Conservation (phyloP, 2,888 invertebrate genomes). For the Steinernema hermaphroditum region DNA sequence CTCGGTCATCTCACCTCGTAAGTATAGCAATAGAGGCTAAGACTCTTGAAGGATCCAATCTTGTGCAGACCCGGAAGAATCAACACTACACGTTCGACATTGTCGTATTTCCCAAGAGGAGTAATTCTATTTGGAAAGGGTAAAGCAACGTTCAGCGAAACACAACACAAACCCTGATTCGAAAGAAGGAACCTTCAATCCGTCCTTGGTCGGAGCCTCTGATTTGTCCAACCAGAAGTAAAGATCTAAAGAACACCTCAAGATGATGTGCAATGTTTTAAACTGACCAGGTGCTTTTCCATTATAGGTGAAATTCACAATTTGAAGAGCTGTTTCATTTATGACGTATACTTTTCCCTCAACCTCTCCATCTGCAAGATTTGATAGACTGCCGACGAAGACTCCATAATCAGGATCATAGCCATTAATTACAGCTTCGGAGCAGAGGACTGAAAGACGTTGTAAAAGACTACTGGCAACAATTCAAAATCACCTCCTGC, state of each 20-base stretch:
- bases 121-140: conserved; percentile 44
- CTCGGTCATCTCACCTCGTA: conserved; percentile 40
- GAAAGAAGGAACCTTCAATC: conserved; percentile 57
- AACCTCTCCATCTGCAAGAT: conserved; percentile 44
- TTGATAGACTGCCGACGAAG: conserved; percentile 53
- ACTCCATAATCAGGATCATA: conserved; percentile 57
- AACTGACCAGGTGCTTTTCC: conserved; percentile 55
- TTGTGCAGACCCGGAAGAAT: conserved; percentile 55
- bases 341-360: conserved; percentile 61
- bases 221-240: conserved; percentile 63
- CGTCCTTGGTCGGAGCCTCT: conserved; percentile 53
- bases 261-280: too few species aligned
- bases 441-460: conserved; percentile 21
- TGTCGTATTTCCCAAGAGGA: conserved; percentile 56
- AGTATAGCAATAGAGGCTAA: conserved; percentile 58
- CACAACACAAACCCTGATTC: conserved; percentile 55
- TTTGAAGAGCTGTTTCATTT: conserved; percentile 63
- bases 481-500: not conserved
- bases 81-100: conserved; percentile 58
- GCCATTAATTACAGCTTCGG: conserved; percentile 35
- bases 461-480: too few species aligned
- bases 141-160: not conserved
- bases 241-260: too few species aligned
- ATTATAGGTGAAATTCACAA: conserved; percentile 65
- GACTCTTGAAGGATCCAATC: conserved; percentile 57